Conservation (phyloP, 1,140 invertebrate genomes). For the Mercenaria mercenaria region DNA sequence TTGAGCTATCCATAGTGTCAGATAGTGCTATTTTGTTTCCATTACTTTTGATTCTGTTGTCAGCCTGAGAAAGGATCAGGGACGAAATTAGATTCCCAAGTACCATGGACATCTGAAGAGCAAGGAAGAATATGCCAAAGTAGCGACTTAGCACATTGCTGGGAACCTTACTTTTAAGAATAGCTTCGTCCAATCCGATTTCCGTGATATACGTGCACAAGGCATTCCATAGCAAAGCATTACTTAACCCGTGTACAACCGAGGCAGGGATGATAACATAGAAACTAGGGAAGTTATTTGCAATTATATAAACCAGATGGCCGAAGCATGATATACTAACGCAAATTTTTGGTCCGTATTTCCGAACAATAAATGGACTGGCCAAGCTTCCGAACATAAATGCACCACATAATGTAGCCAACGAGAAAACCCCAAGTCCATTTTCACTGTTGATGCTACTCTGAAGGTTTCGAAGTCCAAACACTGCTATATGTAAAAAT, state of each 20-base stretch:
- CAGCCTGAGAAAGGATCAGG: slow-evolving; percentile 67
- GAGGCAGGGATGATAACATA: slow-evolving; percentile 77
- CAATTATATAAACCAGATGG: slow-evolving; percentile 73
- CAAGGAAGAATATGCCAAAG: slow-evolving; percentile 79
- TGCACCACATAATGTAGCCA: slow-evolving; percentile 69
- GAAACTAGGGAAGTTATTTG: slow-evolving; percentile 78
- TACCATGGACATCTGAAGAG: slow-evolving; percentile 76
- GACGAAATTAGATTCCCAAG: slow-evolving; percentile 77
- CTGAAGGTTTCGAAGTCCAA: slow-evolving; percentile 81
- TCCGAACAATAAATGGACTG: slow-evolving; percentile 75
- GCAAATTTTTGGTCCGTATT: slow-evolving; percentile 70
- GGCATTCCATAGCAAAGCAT: slow-evolving; percentile 79
- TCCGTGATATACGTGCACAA: slow-evolving; percentile 79
- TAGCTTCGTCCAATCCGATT: slow-evolving; percentile 73
- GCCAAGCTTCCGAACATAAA: slow-evolving; percentile 78
- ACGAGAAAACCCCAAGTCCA: slow-evolving; percentile 75
- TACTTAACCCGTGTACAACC: slow-evolving; percentile 70
- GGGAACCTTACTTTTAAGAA: slow-evolving; percentile 59
- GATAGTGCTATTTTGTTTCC: background rate
- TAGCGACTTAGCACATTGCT: slow-evolving; percentile 75
- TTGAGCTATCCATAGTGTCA: no score
- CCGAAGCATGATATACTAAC: slow-evolving; percentile 65
- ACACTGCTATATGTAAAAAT: slow-evolving; percentile 74
- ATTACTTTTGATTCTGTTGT: background rate
- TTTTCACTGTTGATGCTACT: slow-evolving; percentile 79